phyloP scores from a whole-genome alignment of 2,113 vertebrate species.

The Delphinus delphis region DNA sequence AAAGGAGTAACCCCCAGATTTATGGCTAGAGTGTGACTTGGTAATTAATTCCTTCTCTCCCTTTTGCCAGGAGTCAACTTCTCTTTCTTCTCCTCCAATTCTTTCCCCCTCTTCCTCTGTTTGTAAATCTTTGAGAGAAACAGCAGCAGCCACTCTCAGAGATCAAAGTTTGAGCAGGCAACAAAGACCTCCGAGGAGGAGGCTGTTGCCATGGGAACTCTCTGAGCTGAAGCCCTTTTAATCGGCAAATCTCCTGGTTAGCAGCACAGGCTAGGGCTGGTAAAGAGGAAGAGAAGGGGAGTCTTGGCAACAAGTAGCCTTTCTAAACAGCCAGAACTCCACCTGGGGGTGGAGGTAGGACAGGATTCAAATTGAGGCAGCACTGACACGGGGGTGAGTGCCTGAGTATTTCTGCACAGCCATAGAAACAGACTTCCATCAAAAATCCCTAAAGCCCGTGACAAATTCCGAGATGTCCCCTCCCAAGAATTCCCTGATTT shows the following conservation, averaged over 20 bases:
- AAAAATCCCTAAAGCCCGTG: background rate
- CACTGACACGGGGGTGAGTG: background rate
- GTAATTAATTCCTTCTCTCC: slow-evolving; percentile 61
- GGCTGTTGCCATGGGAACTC: slow-evolving; percentile 88
- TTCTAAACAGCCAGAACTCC: slow-evolving; percentile 67
- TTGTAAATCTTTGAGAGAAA: slow-evolving; percentile 77
- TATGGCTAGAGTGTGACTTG: slow-evolving; percentile 67
- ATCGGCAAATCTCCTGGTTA: slow-evolving; percentile 83
- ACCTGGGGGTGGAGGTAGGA: background rate
- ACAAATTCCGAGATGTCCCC: background rate
- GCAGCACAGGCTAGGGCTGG: slow-evolving; percentile 70
- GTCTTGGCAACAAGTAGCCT: slow-evolving; percentile 82
- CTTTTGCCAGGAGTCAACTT: slow-evolving; percentile 80
- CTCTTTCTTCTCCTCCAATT: slow-evolving; percentile 57
- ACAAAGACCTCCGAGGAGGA: slow-evolving; percentile 86
- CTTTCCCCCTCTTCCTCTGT: slow-evolving; percentile 67
- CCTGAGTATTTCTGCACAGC: background rate
- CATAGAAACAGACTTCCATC: background rate
- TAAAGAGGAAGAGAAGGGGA: slow-evolving; percentile 68
- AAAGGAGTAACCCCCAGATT: slow-evolving; percentile 65
- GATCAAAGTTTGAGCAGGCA: slow-evolving; percentile 88
- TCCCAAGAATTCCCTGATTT: slow-evolving; percentile 11
- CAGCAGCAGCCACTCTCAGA: slow-evolving; percentile 78
- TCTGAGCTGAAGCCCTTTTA: slow-evolving; percentile 82
- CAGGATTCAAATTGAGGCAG: background rate